A percentile compares a stretch with the other conserved stretches of the same genome.
Conservation (phyloP, 23 tunicate species). For the Corella eumyota region DNA sequence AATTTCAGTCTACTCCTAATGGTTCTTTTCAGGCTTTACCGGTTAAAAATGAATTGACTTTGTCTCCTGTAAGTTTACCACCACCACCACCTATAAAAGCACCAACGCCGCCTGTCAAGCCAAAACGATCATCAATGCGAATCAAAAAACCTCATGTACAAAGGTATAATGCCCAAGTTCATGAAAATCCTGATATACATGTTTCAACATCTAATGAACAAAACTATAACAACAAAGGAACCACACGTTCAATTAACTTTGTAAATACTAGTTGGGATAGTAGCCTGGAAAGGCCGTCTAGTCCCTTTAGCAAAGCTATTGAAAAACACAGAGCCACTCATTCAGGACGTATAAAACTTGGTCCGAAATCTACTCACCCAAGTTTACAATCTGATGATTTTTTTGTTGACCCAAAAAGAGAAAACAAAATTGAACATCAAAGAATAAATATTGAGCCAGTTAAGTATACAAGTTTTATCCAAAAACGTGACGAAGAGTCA, state of each 20-base stretch:
- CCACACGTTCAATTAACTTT: not conserved
- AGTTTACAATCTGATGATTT: conserved; percentile 13
- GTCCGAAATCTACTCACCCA: conserved; percentile 12
- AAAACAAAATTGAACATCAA: conserved; percentile 1
- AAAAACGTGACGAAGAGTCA: too few relatives aligned
- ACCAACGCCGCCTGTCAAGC: conserved; percentile 34
- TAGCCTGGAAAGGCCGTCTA: conserved; percentile 9
- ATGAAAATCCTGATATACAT: too few relatives aligned
- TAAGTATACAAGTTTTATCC: not conserved
- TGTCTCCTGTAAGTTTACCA: conserved; percentile 19
- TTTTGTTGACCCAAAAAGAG: conserved; percentile 1
- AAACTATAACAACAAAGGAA: not conserved
- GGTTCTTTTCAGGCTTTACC: not conserved
- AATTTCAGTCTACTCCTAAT: conserved; percentile 16
- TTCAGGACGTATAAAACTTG: conserved; percentile 35
- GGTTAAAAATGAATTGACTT: not conserved
- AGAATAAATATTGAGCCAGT: not conserved
- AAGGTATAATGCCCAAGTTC: too few relatives aligned
- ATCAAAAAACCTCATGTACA: too few relatives aligned
- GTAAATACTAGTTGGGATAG: too few relatives aligned
- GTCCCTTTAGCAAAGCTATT: conserved; percentile 25
- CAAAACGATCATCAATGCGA: conserved; percentile 11
- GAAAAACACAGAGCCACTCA: conserved; percentile 34
- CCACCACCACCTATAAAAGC: conserved; percentile 2
- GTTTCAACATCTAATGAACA: not conserved